These are phyloP conservation scores for Paelopatides confundens DNA, from an alignment of 53 echinoderm and acorn worm species.

Conservation along the genomic window DNA sequence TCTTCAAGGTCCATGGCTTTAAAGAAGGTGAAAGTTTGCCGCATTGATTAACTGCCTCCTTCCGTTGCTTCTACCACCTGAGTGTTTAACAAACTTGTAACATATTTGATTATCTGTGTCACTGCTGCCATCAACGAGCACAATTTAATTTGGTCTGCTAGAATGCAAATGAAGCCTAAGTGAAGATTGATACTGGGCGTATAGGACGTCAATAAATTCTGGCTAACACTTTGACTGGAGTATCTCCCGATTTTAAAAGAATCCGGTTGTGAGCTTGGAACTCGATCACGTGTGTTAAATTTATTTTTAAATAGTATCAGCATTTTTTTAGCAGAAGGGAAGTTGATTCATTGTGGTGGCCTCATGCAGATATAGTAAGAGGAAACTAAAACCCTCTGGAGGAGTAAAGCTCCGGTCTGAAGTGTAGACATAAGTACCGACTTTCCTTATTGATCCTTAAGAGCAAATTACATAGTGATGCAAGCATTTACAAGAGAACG, in stretches of 20 bases:
- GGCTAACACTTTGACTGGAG: background rate
- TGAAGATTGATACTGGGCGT: background rate
- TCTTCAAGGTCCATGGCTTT: slow-evolving; percentile 20
- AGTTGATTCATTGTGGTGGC: background rate
- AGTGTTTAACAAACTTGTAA: slow-evolving; percentile 16
- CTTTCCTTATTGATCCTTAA: slow-evolving; percentile 26
- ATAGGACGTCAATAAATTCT: background rate
- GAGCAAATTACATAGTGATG: slow-evolving; percentile 45
- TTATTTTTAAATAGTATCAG: too few species aligned
- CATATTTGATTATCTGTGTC: slow-evolving; percentile 35
- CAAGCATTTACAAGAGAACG: slow-evolving; percentile 15
- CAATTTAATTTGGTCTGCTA: background rate
- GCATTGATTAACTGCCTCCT: slow-evolving; percentile 11
- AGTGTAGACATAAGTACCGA: slow-evolving; percentile 22
- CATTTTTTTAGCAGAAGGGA: background rate
- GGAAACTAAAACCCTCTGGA: background rate
- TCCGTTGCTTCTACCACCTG: background rate
- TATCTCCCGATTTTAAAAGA: background rate
- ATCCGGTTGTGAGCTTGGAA: background rate
- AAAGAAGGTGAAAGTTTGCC: background rate
- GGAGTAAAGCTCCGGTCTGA: background rate
- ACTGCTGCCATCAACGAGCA: background rate
- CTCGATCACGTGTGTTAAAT: background rate
- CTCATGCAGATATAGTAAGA: background rate
- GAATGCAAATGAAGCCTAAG: slow-evolving; percentile 12